Conservation (phyloP, 2,113 vertebrate species). For the Psilopogon haemacephalus region DNA sequence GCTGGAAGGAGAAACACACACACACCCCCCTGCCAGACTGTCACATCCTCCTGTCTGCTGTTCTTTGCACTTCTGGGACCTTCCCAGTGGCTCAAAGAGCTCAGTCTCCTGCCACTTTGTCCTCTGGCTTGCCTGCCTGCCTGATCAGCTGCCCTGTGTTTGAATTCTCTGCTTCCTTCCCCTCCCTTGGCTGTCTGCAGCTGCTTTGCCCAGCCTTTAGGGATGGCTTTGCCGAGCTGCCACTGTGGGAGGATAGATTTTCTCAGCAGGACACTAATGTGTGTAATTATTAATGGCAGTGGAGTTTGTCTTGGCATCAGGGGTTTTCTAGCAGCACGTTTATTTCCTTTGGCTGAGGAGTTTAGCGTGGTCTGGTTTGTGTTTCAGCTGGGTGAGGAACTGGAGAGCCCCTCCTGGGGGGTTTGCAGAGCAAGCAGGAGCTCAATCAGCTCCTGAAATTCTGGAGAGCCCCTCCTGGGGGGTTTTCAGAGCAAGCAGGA, state of each 20-base stretch:
- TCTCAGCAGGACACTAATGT: neutral
- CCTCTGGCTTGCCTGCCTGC: neutral
- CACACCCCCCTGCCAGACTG: neutral
- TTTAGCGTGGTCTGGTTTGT: slow-evolving; percentile 4
- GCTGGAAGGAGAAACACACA: neutral
- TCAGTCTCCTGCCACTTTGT: neutral
- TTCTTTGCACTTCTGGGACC: neutral
- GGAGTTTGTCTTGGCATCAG: neutral
- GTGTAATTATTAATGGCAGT: neutral
- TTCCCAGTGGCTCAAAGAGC: neutral
- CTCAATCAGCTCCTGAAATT: neutral
- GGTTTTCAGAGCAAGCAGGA: neutral
- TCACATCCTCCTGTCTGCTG: neutral
- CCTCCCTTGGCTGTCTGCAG: neutral
- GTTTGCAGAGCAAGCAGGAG: neutral
- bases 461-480: neutral
- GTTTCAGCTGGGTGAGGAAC: neutral
- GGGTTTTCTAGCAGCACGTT: neutral
- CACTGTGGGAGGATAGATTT: neutral
- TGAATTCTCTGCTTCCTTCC: neutral
- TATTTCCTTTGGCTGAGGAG: neutral
- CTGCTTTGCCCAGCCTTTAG: neutral
- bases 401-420: neutral
- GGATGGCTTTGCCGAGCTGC: neutral
- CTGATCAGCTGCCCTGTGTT: neutral